phyloP scores from a whole-genome alignment of 1,140 invertebrate genomes.

The Onthophagus taurus region DNA sequence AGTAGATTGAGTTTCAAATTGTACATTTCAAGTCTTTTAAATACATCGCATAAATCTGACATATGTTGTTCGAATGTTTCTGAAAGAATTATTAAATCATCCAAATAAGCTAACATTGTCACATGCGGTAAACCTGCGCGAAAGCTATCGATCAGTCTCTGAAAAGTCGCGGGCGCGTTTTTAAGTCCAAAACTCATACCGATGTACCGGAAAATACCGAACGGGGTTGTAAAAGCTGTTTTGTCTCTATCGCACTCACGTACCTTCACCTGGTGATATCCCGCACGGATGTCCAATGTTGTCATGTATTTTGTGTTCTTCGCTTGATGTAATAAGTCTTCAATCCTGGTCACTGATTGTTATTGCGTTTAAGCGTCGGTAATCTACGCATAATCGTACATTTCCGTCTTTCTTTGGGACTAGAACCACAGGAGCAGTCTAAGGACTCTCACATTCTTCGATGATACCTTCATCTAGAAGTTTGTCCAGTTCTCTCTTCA shows the following conservation, averaged over 20 bases:
- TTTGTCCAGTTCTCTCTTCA: conserved; percentile 2
- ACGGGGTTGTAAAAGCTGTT: conserved; percentile 37
- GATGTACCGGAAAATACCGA: conserved; percentile 34
- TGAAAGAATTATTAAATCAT: conserved; percentile 29
- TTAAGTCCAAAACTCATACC: conserved; percentile 39
- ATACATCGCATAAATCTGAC: conserved; percentile 14
- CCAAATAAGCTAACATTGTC: conserved; percentile 31
- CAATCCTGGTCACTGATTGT: conserved; percentile 3
- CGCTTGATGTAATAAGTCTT: conserved; percentile 4
- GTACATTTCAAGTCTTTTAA: conserved; percentile 12
- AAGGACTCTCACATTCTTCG: conserved; percentile 9
- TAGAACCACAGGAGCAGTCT: conserved; percentile 15
- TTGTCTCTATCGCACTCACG: conserved; percentile 22
- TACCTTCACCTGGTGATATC: conserved; percentile 13
- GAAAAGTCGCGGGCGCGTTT: conserved; percentile 36
- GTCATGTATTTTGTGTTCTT: conserved; percentile 1
- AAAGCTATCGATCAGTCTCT: conserved; percentile 32
- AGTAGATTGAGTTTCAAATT: no score
- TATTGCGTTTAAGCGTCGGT: conserved; percentile 17
- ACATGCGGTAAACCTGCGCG: conserved; percentile 22
- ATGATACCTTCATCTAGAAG: conserved; percentile 19
- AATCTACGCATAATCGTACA: conserved; percentile 21
- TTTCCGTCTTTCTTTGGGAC: conserved; percentile 8
- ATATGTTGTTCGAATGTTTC: conserved; percentile 23
- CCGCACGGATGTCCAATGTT: conserved; percentile 6